Conservation (phyloP, 2,113 vertebrate species). For the Silurus glanis region DNA sequence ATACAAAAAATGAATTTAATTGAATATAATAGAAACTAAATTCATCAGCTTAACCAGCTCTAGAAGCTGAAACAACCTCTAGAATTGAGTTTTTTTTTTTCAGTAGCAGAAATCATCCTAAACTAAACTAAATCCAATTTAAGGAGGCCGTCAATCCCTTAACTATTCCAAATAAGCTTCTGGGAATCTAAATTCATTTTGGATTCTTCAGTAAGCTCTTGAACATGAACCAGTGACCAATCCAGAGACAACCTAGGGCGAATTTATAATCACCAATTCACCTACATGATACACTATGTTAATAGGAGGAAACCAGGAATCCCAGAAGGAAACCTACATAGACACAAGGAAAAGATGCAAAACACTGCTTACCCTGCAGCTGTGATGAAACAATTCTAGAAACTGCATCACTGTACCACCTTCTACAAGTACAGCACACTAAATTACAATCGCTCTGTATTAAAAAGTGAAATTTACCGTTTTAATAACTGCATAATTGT, state of each 20-base stretch:
- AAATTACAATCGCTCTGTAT: not conserved
- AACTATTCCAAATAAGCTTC: not conserved
- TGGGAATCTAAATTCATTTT: not conserved
- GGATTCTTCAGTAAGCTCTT: not conserved
- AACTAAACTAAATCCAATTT: not conserved
- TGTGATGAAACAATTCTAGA: not conserved
- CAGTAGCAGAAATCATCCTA: not conserved
- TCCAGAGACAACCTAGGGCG: not conserved
- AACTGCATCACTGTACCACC: not conserved
- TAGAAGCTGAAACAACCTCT: no score
- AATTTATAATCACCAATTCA: not conserved
- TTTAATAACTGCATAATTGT: not conserved
- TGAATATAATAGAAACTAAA: not conserved
- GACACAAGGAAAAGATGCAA: not conserved
- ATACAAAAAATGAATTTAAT: not conserved
- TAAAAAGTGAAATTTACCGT: constrained; percentile 2
- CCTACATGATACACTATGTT: not conserved
- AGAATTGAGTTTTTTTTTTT: not conserved
- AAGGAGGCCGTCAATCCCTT: not conserved
- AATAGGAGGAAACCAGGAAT: not conserved
- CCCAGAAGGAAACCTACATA: not conserved
- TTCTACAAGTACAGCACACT: not conserved
- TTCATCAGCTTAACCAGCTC: not conserved
- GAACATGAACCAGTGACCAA: not conserved
- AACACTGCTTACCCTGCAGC: not conserved